Conservation (phyloP, 2,888 invertebrate species). For the Ganaspis brasiliensis region DNA sequence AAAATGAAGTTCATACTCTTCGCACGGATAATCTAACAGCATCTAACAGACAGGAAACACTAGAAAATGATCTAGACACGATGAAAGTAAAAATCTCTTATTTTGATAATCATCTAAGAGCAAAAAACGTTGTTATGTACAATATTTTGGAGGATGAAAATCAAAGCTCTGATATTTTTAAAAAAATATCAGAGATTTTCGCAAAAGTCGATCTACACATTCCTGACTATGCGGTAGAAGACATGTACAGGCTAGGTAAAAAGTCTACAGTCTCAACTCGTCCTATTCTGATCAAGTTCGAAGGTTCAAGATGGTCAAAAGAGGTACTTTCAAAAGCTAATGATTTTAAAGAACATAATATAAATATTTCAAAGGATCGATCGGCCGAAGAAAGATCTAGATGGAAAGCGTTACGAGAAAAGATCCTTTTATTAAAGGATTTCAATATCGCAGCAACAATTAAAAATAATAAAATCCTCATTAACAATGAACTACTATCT, state of each 20-base stretch:
- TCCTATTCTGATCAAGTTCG: neutral
- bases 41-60: neutral
- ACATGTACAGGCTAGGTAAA: conserved; percentile 10
- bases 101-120: neutral
- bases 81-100: neutral
- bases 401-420: neutral
- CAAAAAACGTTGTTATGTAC: neutral
- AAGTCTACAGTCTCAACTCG: neutral
- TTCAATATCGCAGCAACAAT: neutral
- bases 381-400: neutral
- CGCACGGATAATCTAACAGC: neutral
- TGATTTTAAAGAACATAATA: neutral
- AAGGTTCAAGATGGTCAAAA: neutral
- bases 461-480: conserved; percentile 1
- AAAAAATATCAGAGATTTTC: neutral
- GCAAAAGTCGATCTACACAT: neutral
- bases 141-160: neutral
- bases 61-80: neutral
- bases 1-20: neutral
- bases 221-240: neutral
- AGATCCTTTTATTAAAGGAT: neutral
- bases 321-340: neutral
- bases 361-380: neutral
- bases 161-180: neutral
- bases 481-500: neutral